Percentiles rank a stretch among this genome's conserved stretches.
Conservation (phyloP, 2,888 invertebrate genomes). For the Saturnia pavonia region DNA sequence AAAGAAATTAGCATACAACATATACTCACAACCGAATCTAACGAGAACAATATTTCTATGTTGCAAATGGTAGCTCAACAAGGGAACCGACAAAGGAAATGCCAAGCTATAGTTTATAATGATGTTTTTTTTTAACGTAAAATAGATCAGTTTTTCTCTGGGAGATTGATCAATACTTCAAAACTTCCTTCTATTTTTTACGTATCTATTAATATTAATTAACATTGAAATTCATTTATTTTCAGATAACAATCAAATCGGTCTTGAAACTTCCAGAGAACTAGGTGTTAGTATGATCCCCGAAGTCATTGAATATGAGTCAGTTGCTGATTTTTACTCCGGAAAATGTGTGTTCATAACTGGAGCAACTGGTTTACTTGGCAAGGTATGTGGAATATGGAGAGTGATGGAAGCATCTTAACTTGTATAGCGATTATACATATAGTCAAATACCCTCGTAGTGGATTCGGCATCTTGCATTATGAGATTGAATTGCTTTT, state of each 20-base stretch:
- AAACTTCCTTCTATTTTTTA: not conserved
- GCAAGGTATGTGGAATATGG: conserved; percentile 37
- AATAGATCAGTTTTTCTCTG: not conserved
- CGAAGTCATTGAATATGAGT: conserved; percentile 15
- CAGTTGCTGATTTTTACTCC: conserved; percentile 41
- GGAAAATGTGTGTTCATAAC: conserved; percentile 49
- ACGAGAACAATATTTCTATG: no score
- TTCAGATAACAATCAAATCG: not conserved
- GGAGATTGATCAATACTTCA: not conserved
- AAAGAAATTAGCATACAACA: no score
- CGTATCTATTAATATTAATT: not conserved
- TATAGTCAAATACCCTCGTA: no score
- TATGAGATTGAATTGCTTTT: no score
- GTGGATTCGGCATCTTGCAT: no score
- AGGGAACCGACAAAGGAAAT: no score
- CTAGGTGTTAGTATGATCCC: not conserved
- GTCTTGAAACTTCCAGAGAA: not conserved
- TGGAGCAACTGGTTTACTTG: conserved; percentile 49
- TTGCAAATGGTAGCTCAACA: no score
- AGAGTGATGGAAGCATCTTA: not conserved
- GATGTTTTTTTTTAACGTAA: no score
- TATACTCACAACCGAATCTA: no score
- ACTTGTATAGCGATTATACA: not conserved
- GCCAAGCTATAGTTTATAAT: no score
- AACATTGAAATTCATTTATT: not conserved